These are phyloP conservation scores for Pteromalus puparum DNA, from an alignment of 1,140 invertebrate species.

Conservation along the genomic window DNA sequence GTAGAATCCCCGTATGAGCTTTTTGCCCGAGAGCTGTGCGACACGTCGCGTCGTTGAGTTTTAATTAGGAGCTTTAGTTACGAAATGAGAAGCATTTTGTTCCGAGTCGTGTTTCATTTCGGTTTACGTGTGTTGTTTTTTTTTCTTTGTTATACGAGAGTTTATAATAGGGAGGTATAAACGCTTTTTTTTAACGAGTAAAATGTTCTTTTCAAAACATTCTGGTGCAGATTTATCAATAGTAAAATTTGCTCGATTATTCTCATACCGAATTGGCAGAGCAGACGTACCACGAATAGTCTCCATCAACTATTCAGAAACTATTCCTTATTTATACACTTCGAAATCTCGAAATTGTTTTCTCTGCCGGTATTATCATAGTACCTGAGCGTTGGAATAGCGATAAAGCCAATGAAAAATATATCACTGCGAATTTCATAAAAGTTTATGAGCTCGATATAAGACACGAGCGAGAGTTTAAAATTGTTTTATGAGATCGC, in stretches of 20 bases:
- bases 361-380: not conserved
- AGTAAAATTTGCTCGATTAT: no score
- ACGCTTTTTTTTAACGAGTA: no score
- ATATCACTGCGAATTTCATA: constrained; percentile 27
- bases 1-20: not conserved
- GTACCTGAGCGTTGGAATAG: not conserved
- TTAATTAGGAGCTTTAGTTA: not conserved
- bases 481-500: constrained; percentile 10
- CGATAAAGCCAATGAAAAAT: not conserved
- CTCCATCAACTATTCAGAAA: not conserved
- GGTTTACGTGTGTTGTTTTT: not conserved
- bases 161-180: not conserved
- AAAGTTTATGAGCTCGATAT: constrained; percentile 11
- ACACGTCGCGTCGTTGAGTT: not conserved
- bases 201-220: no score
- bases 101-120: not conserved
- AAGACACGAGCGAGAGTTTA: not conserved
- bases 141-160: not conserved
- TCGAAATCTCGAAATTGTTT: not conserved
- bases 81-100: constrained; percentile 5
- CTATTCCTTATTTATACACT: not conserved
- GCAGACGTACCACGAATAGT: not conserved
- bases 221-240: no score
- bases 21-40: not conserved
- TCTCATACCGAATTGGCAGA: not conserved